Evolutionary conservation across 1,140 invertebrate genomes (phyloP).

Genomic region (Drosophila lowei): DNA sequence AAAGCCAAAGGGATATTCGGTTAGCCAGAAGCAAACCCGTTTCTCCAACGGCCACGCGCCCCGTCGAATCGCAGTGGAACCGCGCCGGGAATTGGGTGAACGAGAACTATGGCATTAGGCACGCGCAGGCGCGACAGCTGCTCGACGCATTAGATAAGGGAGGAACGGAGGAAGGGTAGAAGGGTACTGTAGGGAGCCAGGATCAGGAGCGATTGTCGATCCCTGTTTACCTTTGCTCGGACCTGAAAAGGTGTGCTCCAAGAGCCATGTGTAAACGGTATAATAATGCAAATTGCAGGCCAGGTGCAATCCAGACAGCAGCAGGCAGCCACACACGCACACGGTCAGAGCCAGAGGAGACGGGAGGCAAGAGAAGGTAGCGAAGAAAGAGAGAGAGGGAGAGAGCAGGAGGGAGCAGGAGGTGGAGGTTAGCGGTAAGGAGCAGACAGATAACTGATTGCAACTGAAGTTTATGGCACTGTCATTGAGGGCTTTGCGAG

Average conservation of each 20-base stretch:
- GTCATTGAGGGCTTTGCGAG: constrained; percentile 30
- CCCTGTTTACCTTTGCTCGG: constrained; percentile 39
- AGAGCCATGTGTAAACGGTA: constrained; percentile 68
- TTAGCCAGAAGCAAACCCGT: constrained; percentile 48
- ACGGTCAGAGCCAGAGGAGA: no score
- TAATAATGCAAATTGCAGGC: constrained; percentile 79
- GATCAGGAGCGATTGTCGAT: constrained; percentile 46
- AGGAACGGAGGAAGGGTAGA: neutral
- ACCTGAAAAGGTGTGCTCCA: constrained; percentile 46
- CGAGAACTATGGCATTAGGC: constrained; percentile 62
- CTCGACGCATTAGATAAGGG: constrained; percentile 54
- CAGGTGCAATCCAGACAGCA: constrained; percentile 71
- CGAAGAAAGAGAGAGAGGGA: constrained; percentile 1
- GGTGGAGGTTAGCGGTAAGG: constrained; percentile 1
- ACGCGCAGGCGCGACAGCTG: constrained; percentile 73
- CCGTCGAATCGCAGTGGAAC: constrained; percentile 25
- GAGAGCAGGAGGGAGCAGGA: neutral
- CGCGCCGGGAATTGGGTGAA: constrained; percentile 35
- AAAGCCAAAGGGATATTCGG: constrained; percentile 34
- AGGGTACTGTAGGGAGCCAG: constrained; percentile 18
- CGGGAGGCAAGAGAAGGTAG: no score
- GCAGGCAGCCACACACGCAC: constrained; percentile 21
- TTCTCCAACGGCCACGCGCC: constrained; percentile 65
- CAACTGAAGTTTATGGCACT: constrained; percentile 45
- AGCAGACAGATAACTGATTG: constrained; percentile 47